phyloP scores from a whole-genome alignment of 2,113 vertebrate species.

The Trichechus manatus region DNA sequence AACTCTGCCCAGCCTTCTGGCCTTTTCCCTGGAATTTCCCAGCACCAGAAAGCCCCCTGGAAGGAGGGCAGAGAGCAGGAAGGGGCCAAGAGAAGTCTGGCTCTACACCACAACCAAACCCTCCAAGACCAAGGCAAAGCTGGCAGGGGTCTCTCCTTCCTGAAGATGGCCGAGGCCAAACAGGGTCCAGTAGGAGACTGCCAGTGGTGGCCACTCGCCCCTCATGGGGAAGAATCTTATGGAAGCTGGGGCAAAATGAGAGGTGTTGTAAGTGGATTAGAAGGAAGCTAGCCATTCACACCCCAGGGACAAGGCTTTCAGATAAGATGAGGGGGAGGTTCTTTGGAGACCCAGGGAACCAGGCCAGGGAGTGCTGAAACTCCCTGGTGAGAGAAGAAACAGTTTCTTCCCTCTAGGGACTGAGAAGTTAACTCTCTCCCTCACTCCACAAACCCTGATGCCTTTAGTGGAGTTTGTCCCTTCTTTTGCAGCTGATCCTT shows the following conservation, averaged over 20 bases:
- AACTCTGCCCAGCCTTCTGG: background rate
- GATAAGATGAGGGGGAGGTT: background rate
- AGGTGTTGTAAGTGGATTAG: background rate
- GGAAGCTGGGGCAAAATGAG: background rate
- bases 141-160: background rate
- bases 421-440: background rate
- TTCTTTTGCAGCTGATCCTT: background rate
- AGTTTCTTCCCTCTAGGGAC: background rate
- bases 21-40: background rate
- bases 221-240: background rate
- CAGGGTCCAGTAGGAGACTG: background rate
- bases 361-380: constrained; percentile 1
- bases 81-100: background rate
- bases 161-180: background rate
- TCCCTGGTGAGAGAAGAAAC: background rate
- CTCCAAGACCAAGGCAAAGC: background rate
- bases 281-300: background rate
- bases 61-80: background rate
- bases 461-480: background rate
- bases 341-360: background rate
- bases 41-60: background rate
- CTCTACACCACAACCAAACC: background rate
- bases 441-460: background rate
- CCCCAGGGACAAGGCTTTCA: background rate
- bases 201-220: background rate